Base-by-base conservation (phyloP, 2,113 vertebrate genomes). In the Salvelinus sp. region DNA sequence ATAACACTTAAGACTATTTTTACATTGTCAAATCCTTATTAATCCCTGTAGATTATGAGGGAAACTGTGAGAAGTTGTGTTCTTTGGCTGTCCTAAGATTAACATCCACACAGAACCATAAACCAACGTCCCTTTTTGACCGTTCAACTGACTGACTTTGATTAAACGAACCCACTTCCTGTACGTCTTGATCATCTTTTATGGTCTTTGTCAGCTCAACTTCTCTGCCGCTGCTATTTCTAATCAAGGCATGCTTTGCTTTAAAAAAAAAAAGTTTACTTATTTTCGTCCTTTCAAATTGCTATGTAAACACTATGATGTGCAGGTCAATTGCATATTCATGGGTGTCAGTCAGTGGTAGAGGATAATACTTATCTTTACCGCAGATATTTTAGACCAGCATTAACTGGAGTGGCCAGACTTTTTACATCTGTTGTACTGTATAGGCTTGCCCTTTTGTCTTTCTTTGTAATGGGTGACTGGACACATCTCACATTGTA, bases 241-340 rank as follows among this genome's bases (percentile, higher is more conserved):
- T 62, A 62, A 20, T 58, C 48, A 57, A 18, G 47, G 13, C 18
- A 28, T 62, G 70, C 70, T 72, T 27, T 28, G 6, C 47, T 28
- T 72, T 54, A 1, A 33, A 30, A 28, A 28, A 30, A 4, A 6
- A 6, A 6, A 6, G 4, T 5, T 30, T 30, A 33, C 33, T 71
- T 9, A 50, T 72, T 72, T 47, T 16, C 25, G 2, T 47, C 2
- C 57, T 30, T 67, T 71, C 70, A 76, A 74, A 74, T 80, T 74
- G 76, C 76, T 74, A 74, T 72, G 73, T 76, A 80, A 83, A 76
- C 78, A 76, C 68, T 71, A 57, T 76, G 71, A 81, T 85, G 76
- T 64, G 72, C 76, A 66, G 48, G 47, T 74, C 76, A 69, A 76
- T 85, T 85, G 76, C 81, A 76, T 81, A 83, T 83, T 83, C 76